These are phyloP conservation scores for Syritta pipiens DNA, from an alignment of 2,888 invertebrate genomes.

Conservation along the genomic window DNA sequence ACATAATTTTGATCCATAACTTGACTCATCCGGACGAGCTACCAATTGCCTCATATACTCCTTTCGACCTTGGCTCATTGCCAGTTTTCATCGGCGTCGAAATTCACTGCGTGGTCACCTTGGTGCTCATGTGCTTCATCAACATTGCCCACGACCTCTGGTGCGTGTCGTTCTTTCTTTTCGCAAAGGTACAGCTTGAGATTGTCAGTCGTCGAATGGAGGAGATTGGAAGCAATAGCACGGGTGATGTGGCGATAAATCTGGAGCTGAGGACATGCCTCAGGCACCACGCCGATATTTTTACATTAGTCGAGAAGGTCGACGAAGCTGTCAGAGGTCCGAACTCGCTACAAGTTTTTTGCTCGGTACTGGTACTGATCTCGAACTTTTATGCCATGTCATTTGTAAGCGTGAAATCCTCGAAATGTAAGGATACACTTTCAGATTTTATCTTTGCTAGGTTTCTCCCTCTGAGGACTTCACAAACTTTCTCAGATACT, in stretches of 20 bases:
- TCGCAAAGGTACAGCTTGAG: neutral
- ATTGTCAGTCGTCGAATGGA: neutral
- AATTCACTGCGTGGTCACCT: neutral
- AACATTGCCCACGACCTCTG: neutral
- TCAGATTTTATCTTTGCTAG: neutral
- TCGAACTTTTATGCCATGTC: neutral
- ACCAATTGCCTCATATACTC: too few species aligned
- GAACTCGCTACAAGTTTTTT: neutral
- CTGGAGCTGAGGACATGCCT: neutral
- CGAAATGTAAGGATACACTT: neutral
- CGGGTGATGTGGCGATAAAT: neutral
- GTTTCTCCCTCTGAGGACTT: conserved; percentile 49
- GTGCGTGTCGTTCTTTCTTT: neutral
- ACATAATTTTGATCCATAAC: too few species aligned
- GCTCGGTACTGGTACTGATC: neutral
- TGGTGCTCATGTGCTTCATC: neutral
- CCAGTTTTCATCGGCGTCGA: neutral
- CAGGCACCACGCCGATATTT: neutral
- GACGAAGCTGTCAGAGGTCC: neutral
- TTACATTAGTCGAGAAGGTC: neutral
- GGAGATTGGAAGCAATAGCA: neutral
- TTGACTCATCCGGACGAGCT: too few species aligned
- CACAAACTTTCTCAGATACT: conserved; percentile 70
- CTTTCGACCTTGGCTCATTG: too few species aligned
- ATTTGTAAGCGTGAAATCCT: neutral